Percentiles rank a stretch among this genome's conserved stretches.
Conservation (phyloP, 2,888 invertebrate species). For the Tetanocera ferruginea region DNA sequence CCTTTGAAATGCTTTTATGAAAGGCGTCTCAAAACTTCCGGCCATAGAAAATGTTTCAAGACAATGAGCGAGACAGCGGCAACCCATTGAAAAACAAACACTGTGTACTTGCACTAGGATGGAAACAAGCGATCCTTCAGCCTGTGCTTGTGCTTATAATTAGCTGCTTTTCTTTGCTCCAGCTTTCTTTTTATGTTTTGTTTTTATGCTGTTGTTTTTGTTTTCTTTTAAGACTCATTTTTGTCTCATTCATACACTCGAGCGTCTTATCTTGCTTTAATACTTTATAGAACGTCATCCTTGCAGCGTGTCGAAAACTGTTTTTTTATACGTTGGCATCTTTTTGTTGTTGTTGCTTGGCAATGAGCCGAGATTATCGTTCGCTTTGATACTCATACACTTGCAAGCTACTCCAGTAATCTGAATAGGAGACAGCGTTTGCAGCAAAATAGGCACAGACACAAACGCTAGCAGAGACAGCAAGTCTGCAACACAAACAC, state of each 20-base stretch:
- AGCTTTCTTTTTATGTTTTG: not conserved
- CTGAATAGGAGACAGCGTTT: too few species aligned
- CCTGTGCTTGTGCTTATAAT: slow-evolving; percentile 11
- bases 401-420: not conserved
- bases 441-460: not conserved
- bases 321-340: not conserved
- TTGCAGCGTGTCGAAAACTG: not conserved
- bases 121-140: not conserved
- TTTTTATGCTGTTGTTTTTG: too few species aligned
- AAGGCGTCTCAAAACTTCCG: too few species aligned
- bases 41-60: not conserved
- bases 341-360: not conserved
- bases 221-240: not conserved
- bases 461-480: not conserved
- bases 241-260: not conserved
- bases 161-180: slow-evolving; percentile 7
- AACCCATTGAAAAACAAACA: slow-evolving; percentile 1
- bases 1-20: not conserved
- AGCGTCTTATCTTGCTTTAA: not conserved
- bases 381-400: not conserved
- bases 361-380: slow-evolving; percentile 17
- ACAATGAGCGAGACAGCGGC: slow-evolving; percentile 6
- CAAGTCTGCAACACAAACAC: not conserved
- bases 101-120: not conserved
- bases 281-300: not conserved